phyloP scores from a whole-genome alignment of 2,113 vertebrate genomes.

The Ellobius talpinus region DNA sequence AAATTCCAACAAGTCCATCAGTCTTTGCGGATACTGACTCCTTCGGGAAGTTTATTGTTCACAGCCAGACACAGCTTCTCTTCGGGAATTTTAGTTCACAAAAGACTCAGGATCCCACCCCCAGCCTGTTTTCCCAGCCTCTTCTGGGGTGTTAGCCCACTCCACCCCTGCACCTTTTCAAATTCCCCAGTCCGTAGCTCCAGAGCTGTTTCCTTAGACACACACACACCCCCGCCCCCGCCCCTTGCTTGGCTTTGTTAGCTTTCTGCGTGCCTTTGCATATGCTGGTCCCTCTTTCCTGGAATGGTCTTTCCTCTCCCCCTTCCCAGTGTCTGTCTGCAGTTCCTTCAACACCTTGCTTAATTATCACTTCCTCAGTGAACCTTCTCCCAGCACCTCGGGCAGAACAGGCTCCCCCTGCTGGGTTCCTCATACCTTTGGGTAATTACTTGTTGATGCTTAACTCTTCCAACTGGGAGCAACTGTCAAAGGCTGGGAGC shows the following conservation, averaged over 20 bases:
- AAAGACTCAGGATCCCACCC: not conserved
- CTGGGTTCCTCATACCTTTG: not conserved
- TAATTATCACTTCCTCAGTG: not conserved
- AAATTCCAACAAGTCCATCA: not conserved
- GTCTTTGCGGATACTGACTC: not conserved
- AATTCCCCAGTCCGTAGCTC: not conserved
- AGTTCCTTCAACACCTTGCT: not conserved
- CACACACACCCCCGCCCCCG: too few species aligned
- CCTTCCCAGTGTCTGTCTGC: not conserved
- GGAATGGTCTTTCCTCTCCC: not conserved
- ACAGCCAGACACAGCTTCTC: not conserved
- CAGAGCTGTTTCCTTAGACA: too few species aligned
- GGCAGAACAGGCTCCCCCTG: not conserved
- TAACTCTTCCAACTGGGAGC: not conserved
- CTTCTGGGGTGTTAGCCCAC: not conserved
- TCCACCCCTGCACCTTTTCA: not conserved
- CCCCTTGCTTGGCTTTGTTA: not conserved
- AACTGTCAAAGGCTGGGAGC: not conserved
- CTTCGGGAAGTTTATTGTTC: not conserved
- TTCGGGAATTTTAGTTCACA: not conserved
- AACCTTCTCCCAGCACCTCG: not conserved
- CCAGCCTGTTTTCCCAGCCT: not conserved
- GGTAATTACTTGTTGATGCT: not conserved
- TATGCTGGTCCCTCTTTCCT: not conserved
- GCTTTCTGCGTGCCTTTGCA: not conserved